These are phyloP conservation scores for Pangasianodon gigas DNA, from an alignment of 2,113 vertebrate species.

Conservation along the genomic window DNA sequence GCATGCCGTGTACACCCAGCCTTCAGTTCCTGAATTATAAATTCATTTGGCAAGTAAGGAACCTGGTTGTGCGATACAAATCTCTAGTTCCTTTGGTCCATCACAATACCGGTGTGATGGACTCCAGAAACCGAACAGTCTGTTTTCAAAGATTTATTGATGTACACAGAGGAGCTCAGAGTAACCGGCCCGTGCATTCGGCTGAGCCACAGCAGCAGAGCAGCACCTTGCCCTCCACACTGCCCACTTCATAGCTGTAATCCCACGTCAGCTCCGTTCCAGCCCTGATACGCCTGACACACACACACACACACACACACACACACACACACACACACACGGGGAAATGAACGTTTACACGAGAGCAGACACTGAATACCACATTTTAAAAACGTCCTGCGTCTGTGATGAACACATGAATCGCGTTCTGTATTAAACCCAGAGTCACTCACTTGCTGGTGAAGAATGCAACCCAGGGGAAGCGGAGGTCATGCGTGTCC, in stretches of 20 bases:
- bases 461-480: conserved; percentile 89
- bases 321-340: conserved; percentile 6
- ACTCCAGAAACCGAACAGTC: not conserved
- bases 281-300: conserved; percentile 77
- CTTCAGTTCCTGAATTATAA: not conserved
- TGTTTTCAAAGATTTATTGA: not conserved
- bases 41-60: not conserved
- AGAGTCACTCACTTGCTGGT: conserved; percentile 78
- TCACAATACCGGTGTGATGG: too few relatives aligned
- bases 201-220: conserved; percentile 84
- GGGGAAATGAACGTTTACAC: not conserved
- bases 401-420: not conserved
- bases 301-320: not conserved
- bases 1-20: not conserved
- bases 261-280: conserved; percentile 88
- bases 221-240: conserved; percentile 82
- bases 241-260: conserved; percentile 87
- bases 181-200: conserved; percentile 74
- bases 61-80: not conserved
- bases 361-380: not conserved
- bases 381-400: not conserved
- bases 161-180: not conserved
- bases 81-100: not conserved
- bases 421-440: not conserved
- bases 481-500: conserved; percentile 87